Evolutionary conservation across 2,113 vertebrate genomes (phyloP), one percentile per base, ranked within the genome.

Genomic region (Amblyornis subalaris): DNA sequence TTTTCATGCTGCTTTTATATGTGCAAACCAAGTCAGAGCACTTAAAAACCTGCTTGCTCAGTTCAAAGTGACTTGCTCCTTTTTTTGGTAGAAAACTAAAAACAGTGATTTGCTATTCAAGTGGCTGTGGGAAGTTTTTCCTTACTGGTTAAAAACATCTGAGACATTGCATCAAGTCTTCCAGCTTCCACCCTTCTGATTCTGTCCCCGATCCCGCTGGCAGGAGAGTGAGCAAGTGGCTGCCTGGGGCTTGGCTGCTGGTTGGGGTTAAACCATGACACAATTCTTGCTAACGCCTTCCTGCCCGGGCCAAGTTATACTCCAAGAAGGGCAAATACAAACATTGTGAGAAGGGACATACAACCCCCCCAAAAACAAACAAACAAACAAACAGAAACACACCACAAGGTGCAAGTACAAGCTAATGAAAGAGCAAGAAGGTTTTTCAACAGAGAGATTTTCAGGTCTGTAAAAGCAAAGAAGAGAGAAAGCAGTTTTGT

Each of bases 131-230:
- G 38, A 38, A 6, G 54, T 67, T 70, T 74, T 67, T 60, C 38
- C 47, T 71, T 51, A 38, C 28, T 45, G 57, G 6, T 70, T 66
- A 50, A 65, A 94, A 90, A n/a, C 14, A 23, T 5, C 33, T 67
- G 45, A 76, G 19, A 70, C 91, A 80, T 23, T 26, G 50, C 21
- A 20, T 42, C 29, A 88, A 44, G 23, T 53, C 51, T 58, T 53
- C 21, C n/a, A 74, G 25, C 3, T 1, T 71, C 71, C 31, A 31
- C 42, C 40, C 9, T 71, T 48, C 17, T 40, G 11, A 18, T n/a
- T 38, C 28, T 25, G 28, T 77, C 10, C 60, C 51, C 0, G 0
- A 0, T 38, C 23, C 45, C 29, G 33, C 33, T n/a, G 51, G 28
- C 44, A 53, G 45, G 51, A 22, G 19, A 81, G 7, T 21, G 23